Base-by-base conservation (phyloP, 2,888 invertebrate species). In the Megamerina dolium region DNA sequence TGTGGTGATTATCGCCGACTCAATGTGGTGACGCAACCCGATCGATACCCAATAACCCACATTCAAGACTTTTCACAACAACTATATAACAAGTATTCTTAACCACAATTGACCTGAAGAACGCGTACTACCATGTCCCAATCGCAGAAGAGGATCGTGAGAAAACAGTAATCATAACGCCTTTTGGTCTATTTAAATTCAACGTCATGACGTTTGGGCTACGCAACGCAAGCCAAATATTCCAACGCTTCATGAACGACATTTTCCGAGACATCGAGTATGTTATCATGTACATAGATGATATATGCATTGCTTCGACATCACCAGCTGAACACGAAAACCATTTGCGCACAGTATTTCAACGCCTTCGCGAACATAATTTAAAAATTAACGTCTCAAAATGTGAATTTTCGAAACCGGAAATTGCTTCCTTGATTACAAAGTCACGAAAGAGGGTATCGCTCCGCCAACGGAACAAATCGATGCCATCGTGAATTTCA, bases 281-380 rank as follows among this genome's bases (percentile, higher is more conserved):
- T 43, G 47, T 45, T 2, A 51, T 49, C 19, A 43, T 48, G 1
- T 64, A n/a, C n/a, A n/a, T n/a, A n/a, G n/a, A n/a, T n/a, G n/a
- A n/a, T n/a, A n/a, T n/a, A n/a, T n/a, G n/a, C n/a, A n/a, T n/a
- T n/a, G n/a, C n/a, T n/a, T n/a, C n/a, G n/a, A n/a, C n/a, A n/a
- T n/a, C n/a, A n/a, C 5, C 29, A 13, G 46, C 47, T 14, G 47
- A 53, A 26, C 52, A 56, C 34, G 19, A 21, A 4, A 19, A 34
- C 3, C 47, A 54, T 21, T 36, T 56, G 5, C 14, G 31, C 8
- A 39, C 21, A 5, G 48, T 61, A 17, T 51, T 61, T 16, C 37
- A 54, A 26, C 41, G 56, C 14, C 39, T 63, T 3, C 34, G 39
- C 2, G 43, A 60, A 14, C 44, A 52, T 14, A 55, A 55, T 2